Percentiles rank a stretch among this genome's conserved stretches.
phyloP scores from a whole-genome alignment of 2,888 invertebrate species.

The Autographa gamma region DNA sequence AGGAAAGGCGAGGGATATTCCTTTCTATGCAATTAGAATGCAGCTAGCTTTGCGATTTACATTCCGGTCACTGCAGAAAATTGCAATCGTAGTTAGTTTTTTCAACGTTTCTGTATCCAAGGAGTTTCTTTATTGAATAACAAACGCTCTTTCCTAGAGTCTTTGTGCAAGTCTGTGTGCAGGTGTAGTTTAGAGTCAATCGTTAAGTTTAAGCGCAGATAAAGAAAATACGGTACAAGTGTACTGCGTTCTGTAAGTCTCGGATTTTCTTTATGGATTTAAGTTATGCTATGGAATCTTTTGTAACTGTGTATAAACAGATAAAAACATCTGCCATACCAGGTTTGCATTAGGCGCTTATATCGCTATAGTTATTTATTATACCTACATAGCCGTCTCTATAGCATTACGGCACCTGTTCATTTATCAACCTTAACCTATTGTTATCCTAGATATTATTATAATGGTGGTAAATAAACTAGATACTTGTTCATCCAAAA shows the following conservation, averaged over 20 bases:
- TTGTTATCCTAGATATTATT: not conserved
- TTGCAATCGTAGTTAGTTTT: slow-evolving; percentile 61
- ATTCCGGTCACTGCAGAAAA: slow-evolving; percentile 63
- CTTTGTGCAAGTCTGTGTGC: slow-evolving; percentile 7
- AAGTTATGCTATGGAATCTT: no score
- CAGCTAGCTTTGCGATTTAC: slow-evolving; percentile 63
- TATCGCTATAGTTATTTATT: no score
- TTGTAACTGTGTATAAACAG: no score
- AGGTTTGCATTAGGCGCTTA: no score
- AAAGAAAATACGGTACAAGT: not conserved
- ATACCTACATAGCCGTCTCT: no score
- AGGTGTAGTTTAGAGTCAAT: not conserved
- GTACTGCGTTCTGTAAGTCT: not conserved
- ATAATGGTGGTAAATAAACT: not conserved
- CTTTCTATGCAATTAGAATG: slow-evolving; percentile 70
- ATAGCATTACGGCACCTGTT: no score
- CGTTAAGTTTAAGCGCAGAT: not conserved
- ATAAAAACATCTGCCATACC: no score
- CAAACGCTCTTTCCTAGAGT: slow-evolving; percentile 13
- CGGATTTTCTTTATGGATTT: not conserved
- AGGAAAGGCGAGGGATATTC: slow-evolving; percentile 49
- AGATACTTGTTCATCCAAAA: not conserved
- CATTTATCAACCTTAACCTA: no score
- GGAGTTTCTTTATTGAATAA: slow-evolving; percentile 43
- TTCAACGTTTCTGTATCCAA: slow-evolving; percentile 43